phyloP scores from a whole-genome alignment of 2,888 invertebrate genomes.

The Caenorhabditis sp. region DNA sequence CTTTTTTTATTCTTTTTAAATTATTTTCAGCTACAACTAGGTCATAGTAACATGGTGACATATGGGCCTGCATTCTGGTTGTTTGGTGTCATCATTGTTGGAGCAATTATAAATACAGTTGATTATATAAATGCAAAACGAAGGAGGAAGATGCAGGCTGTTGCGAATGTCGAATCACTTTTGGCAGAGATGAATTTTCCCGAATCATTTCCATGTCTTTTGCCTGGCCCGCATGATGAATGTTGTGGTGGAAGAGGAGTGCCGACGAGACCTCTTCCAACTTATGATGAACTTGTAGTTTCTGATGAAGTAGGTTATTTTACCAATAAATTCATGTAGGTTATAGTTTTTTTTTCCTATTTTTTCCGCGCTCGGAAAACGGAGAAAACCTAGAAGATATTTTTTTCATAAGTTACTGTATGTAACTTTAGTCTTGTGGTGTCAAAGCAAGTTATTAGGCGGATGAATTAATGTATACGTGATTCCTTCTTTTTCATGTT shows the following conservation, averaged over 20 bases:
- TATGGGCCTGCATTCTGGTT: constrained; percentile 51
- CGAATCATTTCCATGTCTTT: constrained; percentile 44
- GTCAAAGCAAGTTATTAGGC: too few relatives aligned
- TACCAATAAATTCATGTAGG: background rate
- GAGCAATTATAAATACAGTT: constrained; percentile 41
- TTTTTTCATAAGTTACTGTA: too few relatives aligned
- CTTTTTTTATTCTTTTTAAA: background rate
- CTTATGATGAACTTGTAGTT: constrained; percentile 43
- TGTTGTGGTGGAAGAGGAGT: constrained; percentile 37
- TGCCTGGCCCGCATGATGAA: constrained; percentile 42
- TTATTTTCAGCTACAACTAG: constrained; percentile 14
- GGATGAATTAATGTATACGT: too few relatives aligned
- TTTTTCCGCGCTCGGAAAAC: too few relatives aligned
- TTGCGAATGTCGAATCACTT: constrained; percentile 9
- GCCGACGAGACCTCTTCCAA: constrained; percentile 26
- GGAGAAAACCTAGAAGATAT: too few relatives aligned
- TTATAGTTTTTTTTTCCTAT: too few relatives aligned
- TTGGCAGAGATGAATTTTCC: constrained; percentile 26
- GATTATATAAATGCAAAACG: constrained; percentile 43
- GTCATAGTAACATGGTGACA: constrained; percentile 23
- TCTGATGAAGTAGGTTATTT: constrained; percentile 23
- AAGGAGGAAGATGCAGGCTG: constrained; percentile 15
- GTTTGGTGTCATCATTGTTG: constrained; percentile 40
- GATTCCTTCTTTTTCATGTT: too few relatives aligned
- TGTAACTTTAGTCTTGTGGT: too few relatives aligned